Conservation (phyloP, 2,888 invertebrate species). For the Caenorhabditis doughertyi region DNA sequence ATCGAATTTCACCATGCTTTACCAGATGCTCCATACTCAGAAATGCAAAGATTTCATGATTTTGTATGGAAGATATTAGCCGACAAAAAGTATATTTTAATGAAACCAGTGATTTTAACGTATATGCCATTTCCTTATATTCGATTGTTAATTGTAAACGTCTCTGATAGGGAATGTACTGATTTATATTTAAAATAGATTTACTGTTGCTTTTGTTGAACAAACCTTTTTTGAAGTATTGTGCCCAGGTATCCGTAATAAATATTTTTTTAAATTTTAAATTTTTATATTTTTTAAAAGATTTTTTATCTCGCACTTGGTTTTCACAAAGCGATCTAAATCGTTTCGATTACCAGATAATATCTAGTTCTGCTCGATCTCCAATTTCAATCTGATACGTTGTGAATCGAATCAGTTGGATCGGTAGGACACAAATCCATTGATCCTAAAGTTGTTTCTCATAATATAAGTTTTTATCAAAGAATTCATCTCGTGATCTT, state of each 20-base stretch:
- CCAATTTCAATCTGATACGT: too few species aligned
- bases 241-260: too few species aligned
- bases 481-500: background rate
- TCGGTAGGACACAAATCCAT: too few species aligned
- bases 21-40: background rate
- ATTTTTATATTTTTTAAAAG: too few species aligned
- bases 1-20: constrained; percentile 52
- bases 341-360: too few species aligned
- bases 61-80: constrained; percentile 33
- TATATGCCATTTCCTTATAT: constrained; percentile 28
- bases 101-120: constrained; percentile 31
- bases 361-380: too few species aligned
- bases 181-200: constrained; percentile 26
- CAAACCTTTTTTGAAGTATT: too few species aligned
- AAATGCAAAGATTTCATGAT: constrained; percentile 43
- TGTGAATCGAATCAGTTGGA: too few species aligned
- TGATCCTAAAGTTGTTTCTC: background rate
- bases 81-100: constrained; percentile 32
- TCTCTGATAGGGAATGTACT: constrained; percentile 38
- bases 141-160: constrained; percentile 38
- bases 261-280: too few species aligned
- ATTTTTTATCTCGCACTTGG: too few species aligned
- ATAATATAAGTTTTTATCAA: background rate
- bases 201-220: too few species aligned
- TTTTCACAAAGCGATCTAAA: too few species aligned